These are phyloP conservation scores for Dendrocopos noguchii DNA, from an alignment of 2,113 vertebrate genomes.

Conservation along the genomic window DNA sequence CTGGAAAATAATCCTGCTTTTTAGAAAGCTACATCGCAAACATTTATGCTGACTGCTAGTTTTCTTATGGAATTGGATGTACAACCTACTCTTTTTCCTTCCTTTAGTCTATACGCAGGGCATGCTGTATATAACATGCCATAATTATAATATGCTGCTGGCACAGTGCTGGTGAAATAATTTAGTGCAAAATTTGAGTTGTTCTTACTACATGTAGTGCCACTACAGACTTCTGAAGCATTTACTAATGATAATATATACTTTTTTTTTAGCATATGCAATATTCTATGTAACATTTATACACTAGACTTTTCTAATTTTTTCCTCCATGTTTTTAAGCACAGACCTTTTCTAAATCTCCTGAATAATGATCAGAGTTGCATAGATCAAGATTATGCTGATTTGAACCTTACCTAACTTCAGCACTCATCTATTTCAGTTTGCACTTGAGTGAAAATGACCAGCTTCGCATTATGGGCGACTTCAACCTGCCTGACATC, in stretches of 20 bases:
- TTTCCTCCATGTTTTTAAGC: neutral
- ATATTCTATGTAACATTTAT: neutral
- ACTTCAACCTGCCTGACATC: too few relatives aligned
- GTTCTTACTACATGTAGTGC: neutral
- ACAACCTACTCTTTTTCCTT: neutral
- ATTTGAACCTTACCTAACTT: neutral
- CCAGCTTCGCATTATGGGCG: neutral
- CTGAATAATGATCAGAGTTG: neutral
- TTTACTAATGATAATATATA: neutral
- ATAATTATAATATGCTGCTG: neutral
- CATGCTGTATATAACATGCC: neutral
- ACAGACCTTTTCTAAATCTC: neutral
- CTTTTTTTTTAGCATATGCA: neutral
- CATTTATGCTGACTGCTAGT: neutral
- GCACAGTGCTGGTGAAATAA: neutral
- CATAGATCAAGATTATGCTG: neutral
- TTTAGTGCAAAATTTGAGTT: neutral
- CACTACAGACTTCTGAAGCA: neutral
- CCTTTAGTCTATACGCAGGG: neutral
- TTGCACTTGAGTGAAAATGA: neutral
- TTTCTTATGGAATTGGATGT: neutral
- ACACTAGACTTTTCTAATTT: neutral
- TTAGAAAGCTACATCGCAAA: neutral
- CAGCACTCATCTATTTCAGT: neutral
- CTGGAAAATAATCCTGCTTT: neutral